Percentiles rank a stretch among this genome's conserved stretches.
phyloP scores from a whole-genome alignment of 2,888 invertebrate species.

The Horisme vitalbata region DNA sequence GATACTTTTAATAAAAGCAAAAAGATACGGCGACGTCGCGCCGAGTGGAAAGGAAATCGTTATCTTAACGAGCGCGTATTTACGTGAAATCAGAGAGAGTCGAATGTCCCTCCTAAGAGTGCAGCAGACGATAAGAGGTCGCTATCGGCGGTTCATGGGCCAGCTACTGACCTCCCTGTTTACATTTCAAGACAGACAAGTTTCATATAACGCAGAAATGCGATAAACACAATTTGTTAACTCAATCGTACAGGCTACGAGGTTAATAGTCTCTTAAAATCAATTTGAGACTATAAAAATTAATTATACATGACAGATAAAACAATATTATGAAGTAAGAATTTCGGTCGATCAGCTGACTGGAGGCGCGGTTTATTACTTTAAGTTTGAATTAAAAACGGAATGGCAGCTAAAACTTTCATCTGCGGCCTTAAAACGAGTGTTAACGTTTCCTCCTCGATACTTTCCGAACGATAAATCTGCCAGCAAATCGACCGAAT shows the following conservation, averaged over 20 bases:
- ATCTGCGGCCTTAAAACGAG: conserved; percentile 69
- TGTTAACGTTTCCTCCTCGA: conserved; percentile 63
- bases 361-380: conserved; percentile 48
- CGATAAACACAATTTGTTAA: conserved; percentile 68
- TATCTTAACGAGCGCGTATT: conserved; percentile 78
- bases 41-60: conserved; percentile 77
- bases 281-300: conserved; percentile 59
- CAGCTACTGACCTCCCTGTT: conserved; percentile 79
- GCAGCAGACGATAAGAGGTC: conserved; percentile 70
- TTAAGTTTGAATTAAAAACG: conserved; percentile 68
- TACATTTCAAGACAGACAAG: conserved; percentile 58
- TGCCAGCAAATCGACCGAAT: conserved; percentile 71
- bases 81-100: conserved; percentile 77
- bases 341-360: conserved; percentile 50
- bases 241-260: conserved; percentile 58
- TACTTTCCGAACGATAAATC: conserved; percentile 71
- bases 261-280: conserved; percentile 74
- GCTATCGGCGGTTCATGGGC: conserved; percentile 73
- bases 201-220: conserved; percentile 59
- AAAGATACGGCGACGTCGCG: conserved; percentile 60
- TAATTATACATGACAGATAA: conserved; percentile 37
- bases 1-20: conserved; percentile 68
- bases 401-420: conserved; percentile 74
- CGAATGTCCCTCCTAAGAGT: conserved; percentile 65
- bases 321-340: conserved; percentile 17